Conservation (phyloP, 2,113 vertebrate genomes). For the Hemiprocne comata region DNA sequence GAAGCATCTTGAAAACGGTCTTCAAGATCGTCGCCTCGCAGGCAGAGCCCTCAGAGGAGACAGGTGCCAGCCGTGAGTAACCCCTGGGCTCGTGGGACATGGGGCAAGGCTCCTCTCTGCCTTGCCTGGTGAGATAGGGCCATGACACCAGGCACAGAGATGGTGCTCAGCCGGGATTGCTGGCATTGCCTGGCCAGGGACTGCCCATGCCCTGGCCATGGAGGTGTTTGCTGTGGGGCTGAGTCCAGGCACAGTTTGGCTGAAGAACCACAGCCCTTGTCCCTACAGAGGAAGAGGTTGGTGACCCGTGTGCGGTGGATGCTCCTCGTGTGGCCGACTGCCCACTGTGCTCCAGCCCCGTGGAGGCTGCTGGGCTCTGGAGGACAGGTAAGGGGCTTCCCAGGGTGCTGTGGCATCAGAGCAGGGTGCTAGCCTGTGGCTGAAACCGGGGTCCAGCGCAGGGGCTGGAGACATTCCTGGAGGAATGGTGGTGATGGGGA, state of each 20-base stretch:
- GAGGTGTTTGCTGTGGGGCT: not conserved
- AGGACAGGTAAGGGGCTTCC: not conserved
- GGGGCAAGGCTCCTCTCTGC: not conserved
- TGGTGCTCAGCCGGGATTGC: not conserved
- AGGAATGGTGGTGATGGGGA: fast-evolving
- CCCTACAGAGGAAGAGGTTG: not conserved
- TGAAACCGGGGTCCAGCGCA: not conserved
- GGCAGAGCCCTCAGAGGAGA: not conserved
- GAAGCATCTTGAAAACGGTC: constrained; percentile 75
- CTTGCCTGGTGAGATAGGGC: not conserved
- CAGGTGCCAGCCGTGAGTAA: constrained; percentile 41
- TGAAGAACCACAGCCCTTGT: not conserved
- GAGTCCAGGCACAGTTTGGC: not conserved
- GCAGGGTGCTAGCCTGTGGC: not conserved
- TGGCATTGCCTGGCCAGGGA: not conserved
- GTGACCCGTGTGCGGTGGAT: not conserved
- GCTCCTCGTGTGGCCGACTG: not conserved
- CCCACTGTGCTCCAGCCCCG: constrained; percentile 26
- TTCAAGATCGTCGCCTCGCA: constrained; percentile 66
- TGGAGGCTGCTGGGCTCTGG: not conserved
- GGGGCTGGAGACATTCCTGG: not conserved
- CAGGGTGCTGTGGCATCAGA: fast-evolving
- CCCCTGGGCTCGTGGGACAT: not conserved
- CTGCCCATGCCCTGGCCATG: not conserved
- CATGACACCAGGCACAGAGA: not conserved